Evolutionary conservation across 2,888 invertebrate species (phyloP).

Genomic region (Eupithecia insigniata): DNA sequence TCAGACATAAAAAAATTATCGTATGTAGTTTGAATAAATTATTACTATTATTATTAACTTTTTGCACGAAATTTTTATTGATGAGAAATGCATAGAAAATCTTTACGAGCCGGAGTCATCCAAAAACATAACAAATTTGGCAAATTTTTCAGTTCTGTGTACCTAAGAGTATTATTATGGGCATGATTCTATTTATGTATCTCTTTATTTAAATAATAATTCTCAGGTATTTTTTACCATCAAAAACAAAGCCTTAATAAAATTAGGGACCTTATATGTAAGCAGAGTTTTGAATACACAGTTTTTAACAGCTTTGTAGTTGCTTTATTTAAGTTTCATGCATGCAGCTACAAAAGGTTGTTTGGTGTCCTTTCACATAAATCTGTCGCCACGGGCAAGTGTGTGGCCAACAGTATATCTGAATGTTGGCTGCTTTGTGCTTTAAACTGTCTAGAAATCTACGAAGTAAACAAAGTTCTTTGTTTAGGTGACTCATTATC

Average conservation of each 20-base stretch:
- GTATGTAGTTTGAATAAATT: too few relatives aligned
- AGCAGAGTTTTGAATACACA: not conserved
- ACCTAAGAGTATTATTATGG: too few relatives aligned
- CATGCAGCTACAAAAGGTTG: slow-evolving; percentile 12
- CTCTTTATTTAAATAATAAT: not conserved
- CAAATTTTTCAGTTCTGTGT: not conserved
- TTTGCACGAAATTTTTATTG: not conserved
- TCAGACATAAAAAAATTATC: too few relatives aligned
- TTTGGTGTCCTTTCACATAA: slow-evolving; percentile 23
- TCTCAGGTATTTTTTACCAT: not conserved
- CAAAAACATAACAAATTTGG: not conserved
- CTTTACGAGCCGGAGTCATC: not conserved
- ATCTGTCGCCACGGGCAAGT: slow-evolving; percentile 27
- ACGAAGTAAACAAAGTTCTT: slow-evolving; percentile 8
- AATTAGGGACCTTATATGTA: not conserved
- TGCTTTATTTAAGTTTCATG: slow-evolving; percentile 7
- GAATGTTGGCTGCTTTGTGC: slow-evolving; percentile 16
- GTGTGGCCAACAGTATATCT: slow-evolving; percentile 21
- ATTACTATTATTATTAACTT: too few relatives aligned
- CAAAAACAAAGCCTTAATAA: not conserved
- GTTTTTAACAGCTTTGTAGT: not conserved
- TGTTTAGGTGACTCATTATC: not conserved
- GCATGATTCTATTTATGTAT: not conserved
- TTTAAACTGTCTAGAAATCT: slow-evolving; percentile 18
- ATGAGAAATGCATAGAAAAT: not conserved